Base-by-base conservation (phyloP, 2,797 vertebrate species). In the Ptychadena robeensis region DNA sequence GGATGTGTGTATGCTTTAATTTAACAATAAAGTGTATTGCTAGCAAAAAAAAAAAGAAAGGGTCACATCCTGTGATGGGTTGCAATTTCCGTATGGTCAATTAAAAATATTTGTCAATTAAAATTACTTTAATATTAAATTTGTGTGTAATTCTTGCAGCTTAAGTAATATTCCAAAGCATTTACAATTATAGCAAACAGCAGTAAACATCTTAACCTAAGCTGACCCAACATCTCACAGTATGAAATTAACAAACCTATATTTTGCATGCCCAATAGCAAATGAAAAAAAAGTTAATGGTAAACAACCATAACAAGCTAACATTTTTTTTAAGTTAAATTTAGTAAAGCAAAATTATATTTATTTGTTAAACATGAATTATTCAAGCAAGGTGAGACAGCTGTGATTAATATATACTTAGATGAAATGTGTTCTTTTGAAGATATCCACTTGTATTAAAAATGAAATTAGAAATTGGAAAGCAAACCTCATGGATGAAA, bases 381-480 rank as follows among this genome's bases (percentile, higher is more conserved):
- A 81, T 73, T 81, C 59, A 81, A 27, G 61, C 38, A 48, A 65
- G 61, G 79, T 81, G 53, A 73, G 37, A 32, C 69, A 66, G 59
- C 40, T 65, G 28, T 65, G 70, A 73, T 28, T 73, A 81, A 73
- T 81, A 37, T 73, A 81, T 73, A 73, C 64, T 81, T 81, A 63
- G 59, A 73, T 65, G 28, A 81, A 81, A 81, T 81, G 79, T 81
- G 79, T 53, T 81, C 37, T 73, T 73, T 66, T 81, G 79, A 73
- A 73, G 69, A 81, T 81, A 73, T n/a, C 27, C 44, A 38, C 38
- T 72, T 73, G 30, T 40, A 81, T 81, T 81, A 9, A 72, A 72
- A 80, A 63, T 73, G 61, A 66, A 18, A 81, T 28, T 81, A 30
- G 48, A 73, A 66, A 81, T 28, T 81, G 38, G 48, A 66, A 66